Evolutionary conservation across 1,140 invertebrate species (phyloP).

Genomic region (Diploscapter pachys): DNA sequence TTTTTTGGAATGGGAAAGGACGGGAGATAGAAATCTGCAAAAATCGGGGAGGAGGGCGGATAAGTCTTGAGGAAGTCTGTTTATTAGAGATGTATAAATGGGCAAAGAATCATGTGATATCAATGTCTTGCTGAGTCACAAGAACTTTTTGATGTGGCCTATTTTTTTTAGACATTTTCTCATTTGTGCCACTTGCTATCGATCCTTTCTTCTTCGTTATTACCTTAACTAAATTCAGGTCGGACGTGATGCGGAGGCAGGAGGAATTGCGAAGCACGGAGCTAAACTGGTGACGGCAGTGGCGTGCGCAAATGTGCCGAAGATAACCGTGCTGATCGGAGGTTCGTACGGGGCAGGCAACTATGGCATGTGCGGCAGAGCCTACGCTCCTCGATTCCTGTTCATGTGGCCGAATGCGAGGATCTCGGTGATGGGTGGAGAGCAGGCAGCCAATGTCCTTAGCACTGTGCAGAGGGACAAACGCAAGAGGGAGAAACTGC

Average conservation of each 20-base stretch:
- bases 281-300: conserved; percentile 99
- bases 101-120: too few species aligned
- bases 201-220: too few species aligned
- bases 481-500: conserved; percentile 71
- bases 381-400: conserved; percentile 78
- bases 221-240: conserved; percentile 63
- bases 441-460: conserved; percentile 86
- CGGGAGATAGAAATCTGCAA: too few species aligned
- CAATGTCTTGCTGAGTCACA: too few species aligned
- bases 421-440: conserved; percentile 92
- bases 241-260: conserved; percentile 86
- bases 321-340: conserved; percentile 86
- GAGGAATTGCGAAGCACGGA: conserved; percentile 96
- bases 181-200: too few species aligned
- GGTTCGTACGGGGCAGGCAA: conserved; percentile 87
- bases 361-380: conserved; percentile 78
- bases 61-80: too few species aligned
- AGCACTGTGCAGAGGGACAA: conserved; percentile 80
- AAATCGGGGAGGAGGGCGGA: too few species aligned
- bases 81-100: too few species aligned
- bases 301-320: conserved; percentile 92
- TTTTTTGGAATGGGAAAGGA: too few species aligned
- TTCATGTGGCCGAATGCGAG: conserved; percentile 95
- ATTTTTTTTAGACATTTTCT: too few species aligned
- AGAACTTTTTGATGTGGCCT: too few species aligned